These are phyloP conservation scores for Thamnophis elegans DNA, from an alignment of 2,797 vertebrate genomes.

Conservation along the genomic window DNA sequence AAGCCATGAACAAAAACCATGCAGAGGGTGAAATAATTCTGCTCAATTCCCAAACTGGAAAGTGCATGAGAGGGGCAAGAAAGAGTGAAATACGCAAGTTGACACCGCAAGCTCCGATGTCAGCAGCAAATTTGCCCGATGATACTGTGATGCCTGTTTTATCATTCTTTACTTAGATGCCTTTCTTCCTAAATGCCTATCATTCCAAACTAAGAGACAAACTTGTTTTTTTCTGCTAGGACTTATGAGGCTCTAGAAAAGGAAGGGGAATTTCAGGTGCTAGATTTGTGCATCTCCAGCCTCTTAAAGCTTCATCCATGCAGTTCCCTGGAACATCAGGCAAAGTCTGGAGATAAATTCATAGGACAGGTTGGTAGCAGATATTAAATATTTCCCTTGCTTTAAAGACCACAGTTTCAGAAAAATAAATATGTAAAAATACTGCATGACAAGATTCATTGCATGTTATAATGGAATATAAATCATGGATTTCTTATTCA, in stretches of 20 bases:
- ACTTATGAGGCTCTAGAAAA: not conserved
- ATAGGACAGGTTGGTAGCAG: not conserved
- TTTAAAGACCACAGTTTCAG: not conserved
- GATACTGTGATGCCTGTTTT: too few species aligned
- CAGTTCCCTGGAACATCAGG: not conserved
- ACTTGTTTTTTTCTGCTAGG: not conserved
- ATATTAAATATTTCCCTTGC: not conserved
- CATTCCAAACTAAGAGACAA: not conserved
- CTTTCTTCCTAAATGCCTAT: too few species aligned
- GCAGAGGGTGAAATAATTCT: too few species aligned
- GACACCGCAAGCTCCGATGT: too few species aligned
- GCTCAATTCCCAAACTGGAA: too few species aligned
- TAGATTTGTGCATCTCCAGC: not conserved
- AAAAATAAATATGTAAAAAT: not conserved
- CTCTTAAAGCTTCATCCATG: not conserved
- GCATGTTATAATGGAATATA: not conserved
- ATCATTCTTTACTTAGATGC: too few species aligned
- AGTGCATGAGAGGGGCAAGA: too few species aligned
- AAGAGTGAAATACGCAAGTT: too few species aligned
- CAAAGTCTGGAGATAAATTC: not conserved
- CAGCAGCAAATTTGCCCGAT: too few species aligned
- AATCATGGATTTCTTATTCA: not conserved
- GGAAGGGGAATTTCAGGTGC: not conserved
- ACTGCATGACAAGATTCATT: not conserved
- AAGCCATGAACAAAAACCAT: too few species aligned